Percentiles rank a stretch among this genome's conserved stretches.
Conservation (phyloP, 2,797 vertebrate genomes). For the Pachyuromys duprasi region DNA sequence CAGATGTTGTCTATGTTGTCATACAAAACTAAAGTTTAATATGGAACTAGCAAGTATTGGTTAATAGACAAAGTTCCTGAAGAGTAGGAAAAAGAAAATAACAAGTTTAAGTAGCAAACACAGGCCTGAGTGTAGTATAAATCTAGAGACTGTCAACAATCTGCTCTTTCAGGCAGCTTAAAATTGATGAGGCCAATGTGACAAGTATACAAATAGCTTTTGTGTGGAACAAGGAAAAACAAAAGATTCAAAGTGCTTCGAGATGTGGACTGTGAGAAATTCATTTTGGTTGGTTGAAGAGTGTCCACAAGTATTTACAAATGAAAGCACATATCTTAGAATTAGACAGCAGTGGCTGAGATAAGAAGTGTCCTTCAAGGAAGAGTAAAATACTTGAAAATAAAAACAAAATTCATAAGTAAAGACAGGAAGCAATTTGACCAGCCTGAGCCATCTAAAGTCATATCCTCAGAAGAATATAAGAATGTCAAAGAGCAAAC, state of each 20-base stretch:
- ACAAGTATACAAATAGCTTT: conserved; percentile 34
- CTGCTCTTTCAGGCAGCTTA: neutral
- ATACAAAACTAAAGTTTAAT: neutral
- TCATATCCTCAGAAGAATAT: neutral
- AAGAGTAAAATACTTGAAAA: neutral
- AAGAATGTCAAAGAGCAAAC: neutral
- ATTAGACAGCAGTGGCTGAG: neutral
- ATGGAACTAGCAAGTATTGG: neutral
- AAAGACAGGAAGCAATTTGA: neutral
- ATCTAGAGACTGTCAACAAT: neutral
- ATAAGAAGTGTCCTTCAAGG: neutral
- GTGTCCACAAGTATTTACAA: neutral
- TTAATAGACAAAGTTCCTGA: neutral
- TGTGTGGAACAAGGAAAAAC: neutral
- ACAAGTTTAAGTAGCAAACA: neutral
- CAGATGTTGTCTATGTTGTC: neutral
- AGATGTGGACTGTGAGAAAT: neutral
- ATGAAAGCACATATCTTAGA: neutral
- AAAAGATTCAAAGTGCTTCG: neutral
- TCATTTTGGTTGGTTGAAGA: neutral
- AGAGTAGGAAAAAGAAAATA: neutral
- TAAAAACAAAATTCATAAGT: neutral
- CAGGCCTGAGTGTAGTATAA: neutral
- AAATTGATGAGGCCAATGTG: neutral
- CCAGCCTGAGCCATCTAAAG: accelerated